Evolutionary conservation across 2,113 vertebrate species (phyloP).

Genomic region (Glaucomys volans): DNA sequence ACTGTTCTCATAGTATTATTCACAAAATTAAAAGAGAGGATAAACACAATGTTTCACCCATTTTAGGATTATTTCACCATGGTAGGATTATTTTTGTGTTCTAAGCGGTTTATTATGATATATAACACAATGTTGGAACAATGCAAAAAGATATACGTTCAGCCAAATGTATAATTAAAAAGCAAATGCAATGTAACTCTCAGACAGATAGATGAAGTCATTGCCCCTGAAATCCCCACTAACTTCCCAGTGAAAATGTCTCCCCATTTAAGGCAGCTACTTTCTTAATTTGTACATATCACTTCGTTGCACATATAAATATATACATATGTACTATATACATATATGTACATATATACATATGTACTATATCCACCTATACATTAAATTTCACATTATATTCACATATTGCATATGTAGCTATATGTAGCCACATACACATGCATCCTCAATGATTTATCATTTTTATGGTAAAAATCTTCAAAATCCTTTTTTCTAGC

Average conservation of each 20-base stretch:
- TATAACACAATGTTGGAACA: neutral
- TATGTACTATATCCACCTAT: neutral
- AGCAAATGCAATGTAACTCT: neutral
- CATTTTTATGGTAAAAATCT: neutral
- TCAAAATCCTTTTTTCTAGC: too few species aligned
- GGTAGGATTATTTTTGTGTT: neutral
- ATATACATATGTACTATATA: neutral
- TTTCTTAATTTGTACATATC: neutral
- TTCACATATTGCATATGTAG: neutral
- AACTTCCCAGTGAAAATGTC: neutral
- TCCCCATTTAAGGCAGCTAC: neutral
- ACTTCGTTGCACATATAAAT: neutral
- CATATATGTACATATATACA: neutral
- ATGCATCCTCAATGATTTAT: neutral
- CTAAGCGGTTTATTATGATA: conserved; percentile 6
- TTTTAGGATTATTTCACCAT: neutral
- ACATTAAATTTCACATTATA: neutral
- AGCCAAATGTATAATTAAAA: conserved; percentile 25
- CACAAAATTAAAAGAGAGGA: conserved; percentile 6
- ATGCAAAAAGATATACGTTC: neutral
- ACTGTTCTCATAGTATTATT: neutral
- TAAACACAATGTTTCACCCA: neutral
- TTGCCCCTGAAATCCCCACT: neutral
- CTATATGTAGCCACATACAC: neutral
- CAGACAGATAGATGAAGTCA: neutral